Percentiles rank a stretch among this genome's conserved stretches.
Evolutionary conservation across 1,140 invertebrate species (phyloP).

Genomic region (Ips typographus): DNA sequence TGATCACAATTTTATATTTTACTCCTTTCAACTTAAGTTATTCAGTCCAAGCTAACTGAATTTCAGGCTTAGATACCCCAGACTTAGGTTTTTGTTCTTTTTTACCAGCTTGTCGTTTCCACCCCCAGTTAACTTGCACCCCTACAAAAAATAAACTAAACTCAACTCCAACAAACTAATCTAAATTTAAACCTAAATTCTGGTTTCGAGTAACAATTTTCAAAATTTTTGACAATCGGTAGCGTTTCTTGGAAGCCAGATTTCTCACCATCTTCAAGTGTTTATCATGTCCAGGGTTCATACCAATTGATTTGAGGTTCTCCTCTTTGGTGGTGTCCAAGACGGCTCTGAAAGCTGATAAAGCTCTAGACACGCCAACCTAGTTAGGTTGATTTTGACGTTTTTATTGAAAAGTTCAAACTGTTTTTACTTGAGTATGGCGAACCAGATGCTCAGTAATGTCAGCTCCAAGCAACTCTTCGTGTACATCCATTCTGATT

Average conservation of each 20-base stretch:
- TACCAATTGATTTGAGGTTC: slow-evolving; percentile 55
- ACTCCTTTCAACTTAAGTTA: too few relatives aligned
- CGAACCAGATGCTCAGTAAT: slow-evolving; percentile 80
- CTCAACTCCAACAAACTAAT: neutral
- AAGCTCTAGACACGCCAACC: slow-evolving; percentile 63
- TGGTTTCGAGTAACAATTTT: slow-evolving; percentile 43
- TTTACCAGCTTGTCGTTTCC: too few relatives aligned
- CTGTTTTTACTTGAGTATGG: slow-evolving; percentile 57
- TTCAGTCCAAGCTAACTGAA: too few relatives aligned
- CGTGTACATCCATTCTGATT: slow-evolving; percentile 79
- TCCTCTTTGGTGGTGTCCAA: slow-evolving; percentile 52
- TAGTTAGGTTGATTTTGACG: slow-evolving; percentile 36
- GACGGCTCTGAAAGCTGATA: slow-evolving; percentile 59
- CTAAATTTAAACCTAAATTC: slow-evolving; percentile 42
- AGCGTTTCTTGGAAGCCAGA: slow-evolving; percentile 39
- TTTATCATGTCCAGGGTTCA: slow-evolving; percentile 59
- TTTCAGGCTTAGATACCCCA: too few relatives aligned
- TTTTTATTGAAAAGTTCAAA: slow-evolving; percentile 3
- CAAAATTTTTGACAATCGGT: slow-evolving; percentile 46
- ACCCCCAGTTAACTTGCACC: neutral
- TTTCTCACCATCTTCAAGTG: slow-evolving; percentile 45
- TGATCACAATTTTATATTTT: too few relatives aligned
- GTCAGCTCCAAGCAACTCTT: slow-evolving; percentile 86
- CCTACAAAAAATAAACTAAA: neutral
- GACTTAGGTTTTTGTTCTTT: too few relatives aligned